A percentile compares a stretch with the other conserved stretches of the same genome.
phyloP scores from a whole-genome alignment of 1,140 invertebrate genomes.

The Platyscapa corneri region DNA sequence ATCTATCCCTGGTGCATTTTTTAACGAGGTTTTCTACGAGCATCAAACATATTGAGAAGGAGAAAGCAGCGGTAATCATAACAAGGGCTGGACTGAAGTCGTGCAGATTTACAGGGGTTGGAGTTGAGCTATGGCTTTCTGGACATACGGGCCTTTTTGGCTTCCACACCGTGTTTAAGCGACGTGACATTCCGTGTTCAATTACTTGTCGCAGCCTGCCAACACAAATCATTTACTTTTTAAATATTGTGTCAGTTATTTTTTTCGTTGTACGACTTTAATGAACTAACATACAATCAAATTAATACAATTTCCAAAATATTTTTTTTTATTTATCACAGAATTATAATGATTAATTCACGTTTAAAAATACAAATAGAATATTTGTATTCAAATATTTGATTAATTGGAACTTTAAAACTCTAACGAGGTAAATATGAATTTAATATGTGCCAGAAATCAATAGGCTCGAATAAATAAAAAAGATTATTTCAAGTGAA shows the following conservation, averaged over 20 bases:
- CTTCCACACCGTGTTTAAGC: slow-evolving; percentile 57
- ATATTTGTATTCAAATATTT: too few relatives aligned
- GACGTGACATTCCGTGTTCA: slow-evolving; percentile 56
- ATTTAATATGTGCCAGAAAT: too few relatives aligned
- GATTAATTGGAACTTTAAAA: too few relatives aligned
- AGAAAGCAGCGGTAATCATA: slow-evolving; percentile 55
- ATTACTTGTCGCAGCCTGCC: slow-evolving; percentile 58
- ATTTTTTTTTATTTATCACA: too few relatives aligned
- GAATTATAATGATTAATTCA: too few relatives aligned
- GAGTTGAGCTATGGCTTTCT: slow-evolving; percentile 59
- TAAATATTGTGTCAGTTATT: not conserved
- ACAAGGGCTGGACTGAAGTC: slow-evolving; percentile 61
- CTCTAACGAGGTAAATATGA: too few relatives aligned
- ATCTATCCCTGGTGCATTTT: not conserved
- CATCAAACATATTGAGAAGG: slow-evolving; percentile 53
- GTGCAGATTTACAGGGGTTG: slow-evolving; percentile 55
- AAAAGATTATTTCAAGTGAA: too few relatives aligned
- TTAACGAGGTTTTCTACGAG: slow-evolving; percentile 39
- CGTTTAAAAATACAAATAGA: too few relatives aligned
- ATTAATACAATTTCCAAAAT: too few relatives aligned
- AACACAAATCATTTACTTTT: not conserved
- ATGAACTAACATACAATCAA: too few relatives aligned
- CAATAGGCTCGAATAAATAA: too few relatives aligned
- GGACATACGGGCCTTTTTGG: slow-evolving; percentile 58
- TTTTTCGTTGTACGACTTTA: too few relatives aligned